phyloP scores from a whole-genome alignment of 1,140 invertebrate species.

The Phthorimaea operculella region DNA sequence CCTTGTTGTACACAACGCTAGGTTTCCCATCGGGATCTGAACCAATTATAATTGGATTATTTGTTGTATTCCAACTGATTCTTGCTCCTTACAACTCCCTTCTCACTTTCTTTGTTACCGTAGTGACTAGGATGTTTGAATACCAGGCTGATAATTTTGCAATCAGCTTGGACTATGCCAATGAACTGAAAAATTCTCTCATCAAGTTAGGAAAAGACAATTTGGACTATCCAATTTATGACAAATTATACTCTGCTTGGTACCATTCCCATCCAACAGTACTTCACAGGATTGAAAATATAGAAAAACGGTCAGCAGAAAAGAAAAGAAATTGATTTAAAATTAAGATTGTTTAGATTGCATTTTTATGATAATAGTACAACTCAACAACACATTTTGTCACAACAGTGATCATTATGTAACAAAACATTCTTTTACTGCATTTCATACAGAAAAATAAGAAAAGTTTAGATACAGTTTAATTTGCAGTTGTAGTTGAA shows the following conservation, averaged over 20 bases:
- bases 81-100: conserved; percentile 94
- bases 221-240: conserved; percentile 91
- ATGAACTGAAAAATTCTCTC: conserved; percentile 80
- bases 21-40: conserved; percentile 83
- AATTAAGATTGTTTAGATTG: conserved; percentile 10
- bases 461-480: no score
- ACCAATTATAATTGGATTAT: conserved; percentile 92
- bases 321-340: conserved; percentile 29
- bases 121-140: conserved; percentile 83
- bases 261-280: conserved; percentile 97
- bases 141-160: conserved; percentile 98
- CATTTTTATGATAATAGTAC: conserved; percentile 26
- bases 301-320: conserved; percentile 68
- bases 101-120: conserved; percentile 76
- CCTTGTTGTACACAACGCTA: conserved; percentile 83
- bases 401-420: background rate
- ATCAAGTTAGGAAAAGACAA: conserved; percentile 97
- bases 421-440: background rate
- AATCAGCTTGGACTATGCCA: conserved; percentile 77
- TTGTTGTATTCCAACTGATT: conserved; percentile 92
- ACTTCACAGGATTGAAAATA: conserved; percentile 87
- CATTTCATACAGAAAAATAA: no score
- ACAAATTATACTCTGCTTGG: conserved; percentile 91
- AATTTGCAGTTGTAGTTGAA: no score
- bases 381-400: conserved; percentile 25